Conservation (phyloP, 2,888 invertebrate species). For the Germaria angustata region DNA sequence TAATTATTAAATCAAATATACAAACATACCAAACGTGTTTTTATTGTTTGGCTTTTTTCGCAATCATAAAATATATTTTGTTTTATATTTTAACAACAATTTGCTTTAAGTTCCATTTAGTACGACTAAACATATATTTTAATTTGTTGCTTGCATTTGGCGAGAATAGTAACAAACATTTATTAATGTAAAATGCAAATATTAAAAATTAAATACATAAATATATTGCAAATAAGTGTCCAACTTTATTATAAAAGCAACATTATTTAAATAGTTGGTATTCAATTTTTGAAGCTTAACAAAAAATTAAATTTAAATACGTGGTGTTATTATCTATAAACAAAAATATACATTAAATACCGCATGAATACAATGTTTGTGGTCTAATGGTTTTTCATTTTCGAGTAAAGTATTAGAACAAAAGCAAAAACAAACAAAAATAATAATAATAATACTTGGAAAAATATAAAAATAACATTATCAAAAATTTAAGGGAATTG, state of each 20-base stretch:
- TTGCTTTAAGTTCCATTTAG: neutral
- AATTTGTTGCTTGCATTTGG: neutral
- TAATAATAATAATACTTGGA: neutral
- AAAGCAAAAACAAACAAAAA: constrained; percentile 3
- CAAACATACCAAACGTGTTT: neutral
- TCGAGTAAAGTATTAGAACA: neutral
- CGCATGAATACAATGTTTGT: constrained; percentile 58
- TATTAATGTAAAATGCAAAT: constrained; percentile 36
- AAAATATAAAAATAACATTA: neutral
- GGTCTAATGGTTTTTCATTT: constrained; percentile 37
- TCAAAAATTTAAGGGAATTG: constrained; percentile 3
- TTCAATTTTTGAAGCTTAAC: constrained; percentile 41
- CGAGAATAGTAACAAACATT: neutral
- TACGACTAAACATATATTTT: neutral
- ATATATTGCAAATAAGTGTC: neutral
- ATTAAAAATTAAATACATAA: constrained; percentile 43
- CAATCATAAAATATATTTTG: neutral
- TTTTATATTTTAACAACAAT: neutral
- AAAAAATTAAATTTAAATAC: constrained; percentile 42
- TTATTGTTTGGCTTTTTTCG: no score
- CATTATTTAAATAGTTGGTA: constrained; percentile 25
- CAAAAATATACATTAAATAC: constrained; percentile 47
- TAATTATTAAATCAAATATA: constrained; percentile 15
- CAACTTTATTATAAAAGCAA: constrained; percentile 11
- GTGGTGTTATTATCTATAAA: constrained; percentile 44